Base-by-base conservation (phyloP, 2,797 vertebrate genomes). In the Ammospiza maritima region DNA sequence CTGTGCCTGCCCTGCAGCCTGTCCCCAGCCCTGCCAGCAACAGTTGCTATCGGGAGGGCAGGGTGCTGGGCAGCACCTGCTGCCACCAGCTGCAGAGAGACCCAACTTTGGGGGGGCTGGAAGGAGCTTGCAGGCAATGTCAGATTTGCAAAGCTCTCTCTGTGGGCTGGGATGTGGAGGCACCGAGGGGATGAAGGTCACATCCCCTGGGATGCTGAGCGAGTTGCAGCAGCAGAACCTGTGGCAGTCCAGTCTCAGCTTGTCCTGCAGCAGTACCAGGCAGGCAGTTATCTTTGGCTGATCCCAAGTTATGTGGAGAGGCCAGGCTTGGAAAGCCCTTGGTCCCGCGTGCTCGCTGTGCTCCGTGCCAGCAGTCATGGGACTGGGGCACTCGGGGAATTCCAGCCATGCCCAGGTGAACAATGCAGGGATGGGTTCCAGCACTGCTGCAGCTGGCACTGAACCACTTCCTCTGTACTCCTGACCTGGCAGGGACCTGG, bases 31-130 rank as follows among this genome's bases (percentile, higher is more conserved):
- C 62, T 65, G 90, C 64, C 5, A 34, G 85, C 58, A 70, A 19
- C 97, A 97, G 94, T 96, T 96, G 94, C 75, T 0, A 38, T 89
- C 1, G 0, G 0, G 10, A 90, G 58, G 65, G 75, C 9, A 23
- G 70, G 61, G 66, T 85, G 84, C 65, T 62, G 91, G 76, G 89
- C 74, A 85, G 67, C 95, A 96, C 96, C 97, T 97, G 96, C 95
- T 94, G 80, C 79, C 1, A 1, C 73, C 56, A 96, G 94, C 97
- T 96, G 91, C 70, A 58, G 23, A 10, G 47, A 51, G 13, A 64
- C 47, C 51, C 12, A 1, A 0, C 69, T 81, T 48, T 0, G 9
- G 25, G 13, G 34, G 14, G 36, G 5, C 1, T 21, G 32, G 20
- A 48, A 61, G 30, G 50, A 61, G 50, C 36, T 44, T 38, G 69